These are phyloP conservation scores for Pilophorus perplexus DNA, from an alignment of 2,888 invertebrate genomes.

Conservation along the genomic window DNA sequence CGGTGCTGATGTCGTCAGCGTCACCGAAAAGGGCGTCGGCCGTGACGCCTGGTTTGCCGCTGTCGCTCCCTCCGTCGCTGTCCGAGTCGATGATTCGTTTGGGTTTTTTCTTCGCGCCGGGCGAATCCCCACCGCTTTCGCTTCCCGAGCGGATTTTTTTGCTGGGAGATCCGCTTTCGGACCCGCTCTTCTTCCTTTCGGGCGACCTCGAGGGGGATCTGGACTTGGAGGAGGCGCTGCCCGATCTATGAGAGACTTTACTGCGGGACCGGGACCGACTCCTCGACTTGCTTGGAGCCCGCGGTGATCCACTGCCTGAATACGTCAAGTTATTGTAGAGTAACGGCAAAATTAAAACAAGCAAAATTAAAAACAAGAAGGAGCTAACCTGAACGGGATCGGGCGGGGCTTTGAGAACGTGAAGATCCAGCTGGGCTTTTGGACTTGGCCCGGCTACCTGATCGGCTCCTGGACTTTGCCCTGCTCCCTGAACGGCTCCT, in stretches of 20 bases:
- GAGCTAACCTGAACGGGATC: slow-evolving; percentile 21
- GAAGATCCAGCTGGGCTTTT: slow-evolving; percentile 23
- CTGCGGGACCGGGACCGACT: slow-evolving; percentile 33
- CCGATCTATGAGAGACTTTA: slow-evolving; percentile 51
- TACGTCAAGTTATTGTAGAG: too few species aligned
- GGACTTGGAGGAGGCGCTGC: slow-evolving; percentile 51
- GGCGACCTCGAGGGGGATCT: slow-evolving; percentile 45
- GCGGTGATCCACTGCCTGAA: slow-evolving; percentile 26
- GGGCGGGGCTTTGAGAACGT: slow-evolving; percentile 29
- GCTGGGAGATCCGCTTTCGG: too few species aligned
- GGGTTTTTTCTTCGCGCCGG: slow-evolving; percentile 52
- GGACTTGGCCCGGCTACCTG: slow-evolving; percentile 37
- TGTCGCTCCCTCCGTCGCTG: slow-evolving; percentile 54
- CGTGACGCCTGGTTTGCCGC: slow-evolving; percentile 50
- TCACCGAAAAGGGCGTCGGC: slow-evolving; percentile 89
- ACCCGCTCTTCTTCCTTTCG: slow-evolving; percentile 25
- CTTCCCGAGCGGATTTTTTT: slow-evolving; percentile 47
- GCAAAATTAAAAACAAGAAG: too few species aligned
- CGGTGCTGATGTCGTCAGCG: slow-evolving; percentile 88
- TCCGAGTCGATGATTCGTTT: slow-evolving; percentile 64
- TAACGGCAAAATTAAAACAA: too few species aligned
- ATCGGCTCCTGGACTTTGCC: slow-evolving; percentile 40
- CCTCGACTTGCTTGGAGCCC: neutral
- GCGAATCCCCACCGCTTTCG: slow-evolving; percentile 51
- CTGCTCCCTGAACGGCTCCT: slow-evolving; percentile 45